Percentiles rank a stretch among this genome's conserved stretches.
These are phyloP conservation scores for Burhinus oedicnemus DNA, from an alignment of 2,113 vertebrate genomes.

Conservation along the genomic window DNA sequence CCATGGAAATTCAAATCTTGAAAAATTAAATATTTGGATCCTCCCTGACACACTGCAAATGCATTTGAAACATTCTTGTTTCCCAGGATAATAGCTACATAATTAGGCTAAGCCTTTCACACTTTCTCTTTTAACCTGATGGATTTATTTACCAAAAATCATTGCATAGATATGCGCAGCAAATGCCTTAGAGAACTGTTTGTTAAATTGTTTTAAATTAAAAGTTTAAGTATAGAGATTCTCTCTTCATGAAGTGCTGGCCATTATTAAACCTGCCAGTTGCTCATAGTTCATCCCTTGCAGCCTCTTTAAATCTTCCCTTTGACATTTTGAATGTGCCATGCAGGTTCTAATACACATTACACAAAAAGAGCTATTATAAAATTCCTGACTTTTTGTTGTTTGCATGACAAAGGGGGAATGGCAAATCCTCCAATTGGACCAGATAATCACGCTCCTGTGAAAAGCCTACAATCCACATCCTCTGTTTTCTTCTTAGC, in stretches of 20 bases:
- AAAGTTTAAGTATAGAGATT: not conserved
- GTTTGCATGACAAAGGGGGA: conserved; percentile 88
- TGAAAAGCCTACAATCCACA: conserved; percentile 93
- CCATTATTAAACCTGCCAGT: not conserved
- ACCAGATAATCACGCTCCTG: conserved; percentile 89
- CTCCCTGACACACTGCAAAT: not conserved
- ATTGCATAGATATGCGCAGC: not conserved
- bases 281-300: conserved; percentile 11
- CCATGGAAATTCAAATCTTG: not conserved
- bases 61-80: not conserved
- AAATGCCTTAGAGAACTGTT: not conserved
- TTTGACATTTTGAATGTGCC: conserved; percentile 48
- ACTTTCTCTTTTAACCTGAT: conserved; percentile 48
- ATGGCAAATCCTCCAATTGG: conserved; percentile 87
- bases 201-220: not conserved
- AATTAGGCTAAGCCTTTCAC: conserved; percentile 24
- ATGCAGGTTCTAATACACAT: conserved; percentile 61
- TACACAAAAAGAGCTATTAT: conserved; percentile 58
- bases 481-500: conserved; percentile 69
- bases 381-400: conserved; percentile 84
- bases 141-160: conserved; percentile 22
- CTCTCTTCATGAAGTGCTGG: not conserved
- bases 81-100: not conserved
- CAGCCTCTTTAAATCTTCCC: conserved; percentile 49
- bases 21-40: not conserved